phyloP scores from a whole-genome alignment of 2,113 vertebrate genomes.

The Hiodon tergisus region DNA sequence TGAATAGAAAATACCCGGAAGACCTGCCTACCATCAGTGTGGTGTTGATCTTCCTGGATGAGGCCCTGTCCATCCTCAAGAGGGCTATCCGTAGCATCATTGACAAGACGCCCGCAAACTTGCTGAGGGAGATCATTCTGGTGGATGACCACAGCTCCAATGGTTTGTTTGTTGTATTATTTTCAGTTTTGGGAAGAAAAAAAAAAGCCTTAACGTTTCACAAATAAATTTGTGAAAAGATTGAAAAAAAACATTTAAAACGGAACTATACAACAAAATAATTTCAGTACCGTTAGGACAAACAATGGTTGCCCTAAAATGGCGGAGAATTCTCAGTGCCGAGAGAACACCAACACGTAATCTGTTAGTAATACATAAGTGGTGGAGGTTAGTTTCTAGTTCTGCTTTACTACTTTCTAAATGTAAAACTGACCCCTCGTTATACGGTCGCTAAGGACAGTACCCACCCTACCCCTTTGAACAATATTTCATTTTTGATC shows the following conservation, averaged over 20 bases:
- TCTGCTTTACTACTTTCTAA: too few species aligned
- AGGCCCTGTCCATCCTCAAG: conserved; percentile 67
- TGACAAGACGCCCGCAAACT: conserved; percentile 54
- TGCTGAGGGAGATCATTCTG: conserved; percentile 71
- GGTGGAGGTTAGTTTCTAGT: too few species aligned
- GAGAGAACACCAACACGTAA: too few species aligned
- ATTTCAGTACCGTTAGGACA: neutral
- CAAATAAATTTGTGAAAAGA: too few species aligned
- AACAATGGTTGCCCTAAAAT: neutral
- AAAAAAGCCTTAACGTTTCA: neutral
- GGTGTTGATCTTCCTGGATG: conserved; percentile 69
- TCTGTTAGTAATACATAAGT: too few species aligned
- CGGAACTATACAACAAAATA: neutral
- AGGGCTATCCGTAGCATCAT: conserved; percentile 64
- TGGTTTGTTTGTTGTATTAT: conserved; percentile 41
- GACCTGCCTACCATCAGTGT: conserved; percentile 65
- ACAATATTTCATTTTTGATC: too few species aligned
- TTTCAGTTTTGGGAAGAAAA: neutral
- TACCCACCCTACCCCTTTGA: too few species aligned
- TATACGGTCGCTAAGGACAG: too few species aligned
- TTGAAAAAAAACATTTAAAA: neutral
- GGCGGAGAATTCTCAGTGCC: too few species aligned
- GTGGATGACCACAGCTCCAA: conserved; percentile 72
- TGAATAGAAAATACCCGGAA: conserved; percentile 51
- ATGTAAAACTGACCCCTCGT: too few species aligned